Conservation (phyloP, 2,113 vertebrate species). For the Strix aluco region DNA sequence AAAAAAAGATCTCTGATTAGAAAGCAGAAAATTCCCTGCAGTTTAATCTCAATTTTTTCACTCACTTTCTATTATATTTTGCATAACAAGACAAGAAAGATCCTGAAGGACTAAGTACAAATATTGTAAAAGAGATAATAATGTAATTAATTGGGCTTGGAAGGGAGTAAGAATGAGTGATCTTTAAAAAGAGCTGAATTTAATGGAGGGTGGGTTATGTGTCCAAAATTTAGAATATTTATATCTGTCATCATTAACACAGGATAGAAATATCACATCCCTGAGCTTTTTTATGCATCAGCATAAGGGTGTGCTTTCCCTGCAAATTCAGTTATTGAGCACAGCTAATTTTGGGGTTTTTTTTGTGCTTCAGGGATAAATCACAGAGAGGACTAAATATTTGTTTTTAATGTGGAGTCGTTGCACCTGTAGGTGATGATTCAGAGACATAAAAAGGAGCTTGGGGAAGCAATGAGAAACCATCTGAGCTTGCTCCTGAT, state of each 20-base stretch:
- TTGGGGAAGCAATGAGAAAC: not conserved
- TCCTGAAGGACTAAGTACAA: not conserved
- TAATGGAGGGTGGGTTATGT: not conserved
- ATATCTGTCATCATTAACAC: not conserved
- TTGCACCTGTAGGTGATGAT: not conserved
- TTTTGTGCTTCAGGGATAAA: not conserved
- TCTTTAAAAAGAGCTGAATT: not conserved
- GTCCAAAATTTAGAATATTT: not conserved
- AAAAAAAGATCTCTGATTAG: not conserved
- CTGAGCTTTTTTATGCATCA: not conserved
- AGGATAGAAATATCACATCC: not conserved
- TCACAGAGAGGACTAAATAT: not conserved
- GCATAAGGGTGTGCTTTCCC: not conserved
- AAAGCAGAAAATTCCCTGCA: not conserved
- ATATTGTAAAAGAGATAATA: not conserved
- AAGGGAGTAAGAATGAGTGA: not conserved
- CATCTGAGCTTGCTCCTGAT: not conserved
- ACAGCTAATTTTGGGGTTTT: not conserved
- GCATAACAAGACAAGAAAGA: not conserved
- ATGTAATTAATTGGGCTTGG: not conserved
- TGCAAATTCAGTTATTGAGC: not conserved
- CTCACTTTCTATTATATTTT: not conserved
- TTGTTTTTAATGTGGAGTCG: not conserved
- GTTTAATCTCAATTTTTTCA: not conserved
- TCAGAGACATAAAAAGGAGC: not conserved